These are phyloP conservation scores for Carapus acus DNA, from an alignment of 2,797 vertebrate species.

Conservation along the genomic window DNA sequence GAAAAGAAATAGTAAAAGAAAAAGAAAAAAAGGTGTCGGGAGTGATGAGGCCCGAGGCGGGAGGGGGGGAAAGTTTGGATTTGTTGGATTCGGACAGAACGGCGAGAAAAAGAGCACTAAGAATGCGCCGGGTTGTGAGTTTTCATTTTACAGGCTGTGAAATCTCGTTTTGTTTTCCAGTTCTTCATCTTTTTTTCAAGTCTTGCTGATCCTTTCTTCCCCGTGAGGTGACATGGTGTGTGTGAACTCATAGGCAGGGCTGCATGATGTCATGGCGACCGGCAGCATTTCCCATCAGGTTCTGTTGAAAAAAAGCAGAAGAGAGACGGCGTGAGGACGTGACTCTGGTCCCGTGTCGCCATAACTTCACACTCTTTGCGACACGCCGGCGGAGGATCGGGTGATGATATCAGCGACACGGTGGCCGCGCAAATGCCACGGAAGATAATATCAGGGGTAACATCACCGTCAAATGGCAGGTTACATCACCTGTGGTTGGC, in stretches of 20 bases:
- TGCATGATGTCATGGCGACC: conserved; percentile 57
- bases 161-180: neutral
- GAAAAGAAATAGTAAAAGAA: no score
- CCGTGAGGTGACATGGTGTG: neutral
- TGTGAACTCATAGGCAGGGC: conserved; percentile 56
- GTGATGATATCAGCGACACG: no score
- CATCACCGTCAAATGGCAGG: conserved; percentile 27
- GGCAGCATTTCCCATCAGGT: conserved; percentile 62
- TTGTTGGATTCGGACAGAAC: conserved; percentile 1
- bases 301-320: conserved; percentile 56
- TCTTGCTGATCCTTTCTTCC: conserved; percentile 7
- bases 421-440: no score
- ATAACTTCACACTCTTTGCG: neutral
- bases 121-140: neutral
- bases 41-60: no score
- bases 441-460: neutral
- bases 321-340: neutral
- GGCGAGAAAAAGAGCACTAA: neutral
- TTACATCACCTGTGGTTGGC: conserved; percentile 32
- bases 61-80: neutral
- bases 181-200: neutral
- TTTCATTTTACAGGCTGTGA: neutral
- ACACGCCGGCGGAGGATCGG: no score
- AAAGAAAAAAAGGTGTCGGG: no score
- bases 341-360: neutral